These are phyloP conservation scores for Phasianus colchicus DNA, from an alignment of 2,113 vertebrate species.

Conservation along the genomic window DNA sequence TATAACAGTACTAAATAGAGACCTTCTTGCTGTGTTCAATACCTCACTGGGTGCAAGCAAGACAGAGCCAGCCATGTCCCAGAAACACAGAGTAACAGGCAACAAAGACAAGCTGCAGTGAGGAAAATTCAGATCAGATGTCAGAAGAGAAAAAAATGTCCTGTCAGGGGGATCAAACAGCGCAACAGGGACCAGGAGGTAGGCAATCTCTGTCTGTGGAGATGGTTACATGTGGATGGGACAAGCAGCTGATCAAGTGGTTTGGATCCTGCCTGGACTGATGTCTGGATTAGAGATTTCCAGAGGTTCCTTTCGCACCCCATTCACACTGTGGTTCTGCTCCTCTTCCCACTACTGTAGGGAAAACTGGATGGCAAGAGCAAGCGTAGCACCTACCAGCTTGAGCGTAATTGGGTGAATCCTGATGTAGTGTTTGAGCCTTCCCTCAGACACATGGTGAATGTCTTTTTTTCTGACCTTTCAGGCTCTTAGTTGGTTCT, in stretches of 20 bases:
- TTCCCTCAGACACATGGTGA: accelerated
- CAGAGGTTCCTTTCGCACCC: neutral
- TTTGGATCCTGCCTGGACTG: accelerated
- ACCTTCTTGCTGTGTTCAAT: neutral
- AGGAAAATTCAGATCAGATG: neutral
- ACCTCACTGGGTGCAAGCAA: neutral
- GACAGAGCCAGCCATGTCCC: neutral
- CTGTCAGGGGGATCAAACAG: neutral
- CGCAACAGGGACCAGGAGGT: neutral
- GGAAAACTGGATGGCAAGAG: accelerated
- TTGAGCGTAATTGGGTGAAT: neutral
- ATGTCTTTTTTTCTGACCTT: neutral
- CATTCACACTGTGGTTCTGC: accelerated
- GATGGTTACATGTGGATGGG: neutral
- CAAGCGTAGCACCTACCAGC: neutral
- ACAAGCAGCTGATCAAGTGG: neutral
- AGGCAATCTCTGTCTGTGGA: neutral
- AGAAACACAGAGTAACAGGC: neutral
- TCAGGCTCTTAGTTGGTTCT: neutral
- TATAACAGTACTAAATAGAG: neutral
- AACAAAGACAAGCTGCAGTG: neutral
- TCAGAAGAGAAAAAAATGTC: neutral
- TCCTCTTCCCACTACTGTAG: accelerated
- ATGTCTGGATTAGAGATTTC: neutral
- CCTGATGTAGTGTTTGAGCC: neutral